Evolutionary conservation across 2,888 invertebrate genomes (phyloP), one percentile per base, ranked within the genome.

Genomic region (Phoronis australis): DNA sequence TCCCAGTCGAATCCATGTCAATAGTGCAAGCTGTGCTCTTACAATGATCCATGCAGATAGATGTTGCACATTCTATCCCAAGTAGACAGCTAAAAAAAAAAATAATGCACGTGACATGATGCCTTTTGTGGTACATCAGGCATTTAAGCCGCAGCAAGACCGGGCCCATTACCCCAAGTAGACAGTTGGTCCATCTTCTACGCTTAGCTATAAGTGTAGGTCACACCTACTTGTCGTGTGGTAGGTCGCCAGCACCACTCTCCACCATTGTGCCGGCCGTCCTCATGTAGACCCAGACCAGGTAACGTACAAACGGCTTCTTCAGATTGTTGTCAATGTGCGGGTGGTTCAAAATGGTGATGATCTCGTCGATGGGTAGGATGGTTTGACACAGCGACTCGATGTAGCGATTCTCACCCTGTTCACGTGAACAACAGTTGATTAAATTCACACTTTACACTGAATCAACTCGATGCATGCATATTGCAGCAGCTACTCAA

Each of bases 361-460:
- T 54, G 18, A 76, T 52, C 46, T 76, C 75, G 1, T 65, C 57
- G 24, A 71, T 64, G 41, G 61, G 66, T 61, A 76, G 71, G 53
- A 76, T 73, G 27, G 73, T 75, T 63, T 75, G 75, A 55, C 74
- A 73, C 48, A 76, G 72, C 1, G 74, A 75, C 55, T 75, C 75
- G 27, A 76, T 73, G 49, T 70, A 73, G 15, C 71, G 60, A 56
- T 76, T 75, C 53, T 75, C 75, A 18, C 75, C 74, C 70, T 71
- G 55, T 1, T 39, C 37, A 22, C 20, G 37, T 26, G 35, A n/a
- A n/a, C n/a, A n/a, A n/a, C n/a, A n/a, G n/a, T n/a, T n/a, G n/a
- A n/a, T n/a, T n/a, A n/a, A n/a, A n/a, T n/a, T n/a, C n/a, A n/a
- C n/a, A n/a, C n/a, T n/a, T n/a, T n/a, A n/a, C n/a, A n/a, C n/a